These are phyloP conservation scores for Halcyon smyrnensis DNA, from an alignment of 2,797 vertebrate species.

Conservation along the genomic window DNA sequence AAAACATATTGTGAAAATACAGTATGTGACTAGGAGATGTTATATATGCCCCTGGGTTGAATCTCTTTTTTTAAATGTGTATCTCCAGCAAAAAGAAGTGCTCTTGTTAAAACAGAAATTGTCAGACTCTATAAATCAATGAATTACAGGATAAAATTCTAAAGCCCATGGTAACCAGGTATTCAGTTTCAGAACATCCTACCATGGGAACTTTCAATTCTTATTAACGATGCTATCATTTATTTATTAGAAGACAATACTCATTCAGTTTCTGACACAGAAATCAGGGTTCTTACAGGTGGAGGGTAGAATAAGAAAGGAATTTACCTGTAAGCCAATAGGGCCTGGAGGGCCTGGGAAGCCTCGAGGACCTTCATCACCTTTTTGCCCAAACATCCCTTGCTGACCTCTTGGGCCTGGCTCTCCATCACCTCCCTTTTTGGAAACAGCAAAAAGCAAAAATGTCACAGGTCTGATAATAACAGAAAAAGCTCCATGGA, in stretches of 20 bases:
- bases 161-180: background rate
- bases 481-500: background rate
- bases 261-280: background rate
- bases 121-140: background rate
- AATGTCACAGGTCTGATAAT: background rate
- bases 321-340: constrained; percentile 93
- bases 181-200: background rate
- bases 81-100: background rate
- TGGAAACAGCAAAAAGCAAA: background rate
- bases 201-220: background rate
- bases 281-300: background rate
- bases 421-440: constrained; percentile 94
- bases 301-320: background rate
- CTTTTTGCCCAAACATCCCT: constrained; percentile 99
- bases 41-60: background rate
- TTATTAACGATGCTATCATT: background rate
- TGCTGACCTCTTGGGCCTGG: constrained; percentile 96
- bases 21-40: background rate
- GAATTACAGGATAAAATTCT: background rate
- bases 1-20: background rate
- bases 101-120: background rate
- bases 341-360: constrained; percentile 97
- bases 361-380: constrained; percentile 95
- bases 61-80: background rate
- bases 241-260: background rate